These are phyloP conservation scores for Salvator merianae DNA, from an alignment of 2,113 vertebrate genomes.

Conservation along the genomic window DNA sequence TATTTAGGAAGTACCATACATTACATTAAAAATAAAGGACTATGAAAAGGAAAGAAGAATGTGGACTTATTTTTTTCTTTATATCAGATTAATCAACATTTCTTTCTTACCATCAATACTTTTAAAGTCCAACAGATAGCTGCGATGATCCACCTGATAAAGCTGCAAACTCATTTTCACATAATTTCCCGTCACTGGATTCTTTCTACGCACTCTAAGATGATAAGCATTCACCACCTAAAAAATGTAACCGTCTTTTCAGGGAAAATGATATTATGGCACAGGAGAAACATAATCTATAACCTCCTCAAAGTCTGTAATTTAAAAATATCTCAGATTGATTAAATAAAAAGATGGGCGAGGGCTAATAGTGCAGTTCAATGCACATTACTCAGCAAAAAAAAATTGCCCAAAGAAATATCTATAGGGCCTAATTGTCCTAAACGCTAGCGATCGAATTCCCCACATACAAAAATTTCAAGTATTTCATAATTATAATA, in stretches of 20 bases:
- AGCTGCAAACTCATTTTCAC: constrained; percentile 99
- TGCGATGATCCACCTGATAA: constrained; percentile 97
- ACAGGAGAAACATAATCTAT: constrained; percentile 10
- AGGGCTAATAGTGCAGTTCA: background rate
- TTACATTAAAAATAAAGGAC: fast-evolving
- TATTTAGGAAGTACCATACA: background rate
- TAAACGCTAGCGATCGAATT: no score
- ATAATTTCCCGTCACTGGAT: constrained; percentile 92
- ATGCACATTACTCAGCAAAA: background rate
- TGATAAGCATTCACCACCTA: constrained; percentile 97
- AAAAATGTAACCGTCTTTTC: constrained; percentile 40
- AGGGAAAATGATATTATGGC: constrained; percentile 25
- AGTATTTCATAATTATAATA: background rate
- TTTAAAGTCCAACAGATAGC: constrained; percentile 97
- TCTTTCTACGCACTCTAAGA: constrained; percentile 91
- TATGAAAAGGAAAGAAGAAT: background rate
- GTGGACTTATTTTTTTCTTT: background rate
- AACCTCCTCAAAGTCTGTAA: no score
- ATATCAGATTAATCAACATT: background rate
- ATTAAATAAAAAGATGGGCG: no score
- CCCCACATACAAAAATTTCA: no score
- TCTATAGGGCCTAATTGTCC: background rate
- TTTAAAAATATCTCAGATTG: no score
- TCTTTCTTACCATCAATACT: constrained; percentile 91
- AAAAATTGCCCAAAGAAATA: background rate